Evolutionary conservation across 2,113 vertebrate genomes (phyloP).

Genomic region (Uria lomvia): DNA sequence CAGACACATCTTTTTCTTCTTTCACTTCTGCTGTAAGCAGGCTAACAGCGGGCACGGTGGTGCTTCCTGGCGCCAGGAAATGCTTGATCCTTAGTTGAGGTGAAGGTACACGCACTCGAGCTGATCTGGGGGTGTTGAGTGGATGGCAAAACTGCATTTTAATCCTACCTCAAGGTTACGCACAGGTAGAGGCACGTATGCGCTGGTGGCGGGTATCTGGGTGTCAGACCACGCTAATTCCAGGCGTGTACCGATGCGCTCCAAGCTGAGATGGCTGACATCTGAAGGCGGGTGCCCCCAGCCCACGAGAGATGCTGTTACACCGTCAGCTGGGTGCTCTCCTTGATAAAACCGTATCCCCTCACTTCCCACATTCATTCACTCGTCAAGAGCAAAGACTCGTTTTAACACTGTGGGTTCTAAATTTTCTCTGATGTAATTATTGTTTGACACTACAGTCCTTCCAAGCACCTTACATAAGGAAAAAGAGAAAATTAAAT

Average conservation of each 20-base stretch:
- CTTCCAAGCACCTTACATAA: conserved; percentile 45
- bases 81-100: not conserved
- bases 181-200: not conserved
- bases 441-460: conserved; percentile 60
- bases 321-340: not conserved
- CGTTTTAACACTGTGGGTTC: conserved; percentile 32
- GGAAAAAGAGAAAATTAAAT: conserved; percentile 46
- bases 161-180: not conserved
- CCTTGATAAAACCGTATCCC: not conserved
- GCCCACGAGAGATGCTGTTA: not conserved
- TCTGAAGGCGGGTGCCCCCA: not conserved
- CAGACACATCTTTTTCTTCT: not conserved
- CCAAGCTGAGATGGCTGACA: not conserved
- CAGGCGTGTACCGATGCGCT: not conserved
- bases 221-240: not conserved
- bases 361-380: conserved; percentile 32
- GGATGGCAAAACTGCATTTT: not conserved
- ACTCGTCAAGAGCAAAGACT: conserved; percentile 40
- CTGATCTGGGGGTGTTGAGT: not conserved
- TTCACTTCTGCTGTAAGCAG: not conserved
- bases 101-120: not conserved
- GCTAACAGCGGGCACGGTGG: not conserved
- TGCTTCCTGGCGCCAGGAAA: not conserved
- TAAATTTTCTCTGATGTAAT: conserved; percentile 63
- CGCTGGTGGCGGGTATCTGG: not conserved